phyloP scores from a whole-genome alignment of 1,140 invertebrate species.

The Plutomurus gul region DNA sequence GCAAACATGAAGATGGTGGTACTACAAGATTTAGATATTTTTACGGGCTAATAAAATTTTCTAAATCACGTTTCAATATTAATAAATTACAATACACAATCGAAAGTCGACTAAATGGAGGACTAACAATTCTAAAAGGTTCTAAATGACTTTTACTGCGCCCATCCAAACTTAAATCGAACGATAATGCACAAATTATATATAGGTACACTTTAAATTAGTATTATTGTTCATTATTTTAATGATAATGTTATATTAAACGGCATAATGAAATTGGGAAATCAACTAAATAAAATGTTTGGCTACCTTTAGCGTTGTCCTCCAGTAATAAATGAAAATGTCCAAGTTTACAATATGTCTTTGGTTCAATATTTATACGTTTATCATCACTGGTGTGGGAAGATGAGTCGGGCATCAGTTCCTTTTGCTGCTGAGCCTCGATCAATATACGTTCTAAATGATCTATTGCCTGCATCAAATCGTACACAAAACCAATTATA shows the following conservation, averaged over 20 bases:
- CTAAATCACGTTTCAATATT: too few species aligned
- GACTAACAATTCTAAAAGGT: too few species aligned
- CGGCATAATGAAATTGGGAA: background rate
- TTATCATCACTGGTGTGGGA: conserved; percentile 58
- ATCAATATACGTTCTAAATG: conserved; percentile 81
- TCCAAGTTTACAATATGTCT: conserved; percentile 89
- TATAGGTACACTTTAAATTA: too few species aligned
- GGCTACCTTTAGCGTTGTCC: conserved; percentile 84
- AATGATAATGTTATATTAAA: background rate
- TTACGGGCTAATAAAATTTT: too few species aligned
- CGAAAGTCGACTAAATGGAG: too few species aligned
- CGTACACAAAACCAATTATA: too few species aligned
- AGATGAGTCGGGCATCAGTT: conserved; percentile 59
- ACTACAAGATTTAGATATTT: too few species aligned
- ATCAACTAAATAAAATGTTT: background rate
- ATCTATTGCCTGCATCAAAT: conserved; percentile 68
- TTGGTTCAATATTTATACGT: conserved; percentile 70
- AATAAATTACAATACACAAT: too few species aligned
- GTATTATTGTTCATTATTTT: too few species aligned
- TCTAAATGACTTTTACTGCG: too few species aligned
- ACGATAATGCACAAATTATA: background rate
- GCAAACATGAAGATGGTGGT: too few species aligned
- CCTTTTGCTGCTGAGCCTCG: conserved; percentile 67
- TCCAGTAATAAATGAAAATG: conserved; percentile 90
- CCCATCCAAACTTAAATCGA: background rate